These are phyloP conservation scores for Thamnaconus septentrionalis DNA, from an alignment of 2,113 vertebrate genomes.

Conservation along the genomic window DNA sequence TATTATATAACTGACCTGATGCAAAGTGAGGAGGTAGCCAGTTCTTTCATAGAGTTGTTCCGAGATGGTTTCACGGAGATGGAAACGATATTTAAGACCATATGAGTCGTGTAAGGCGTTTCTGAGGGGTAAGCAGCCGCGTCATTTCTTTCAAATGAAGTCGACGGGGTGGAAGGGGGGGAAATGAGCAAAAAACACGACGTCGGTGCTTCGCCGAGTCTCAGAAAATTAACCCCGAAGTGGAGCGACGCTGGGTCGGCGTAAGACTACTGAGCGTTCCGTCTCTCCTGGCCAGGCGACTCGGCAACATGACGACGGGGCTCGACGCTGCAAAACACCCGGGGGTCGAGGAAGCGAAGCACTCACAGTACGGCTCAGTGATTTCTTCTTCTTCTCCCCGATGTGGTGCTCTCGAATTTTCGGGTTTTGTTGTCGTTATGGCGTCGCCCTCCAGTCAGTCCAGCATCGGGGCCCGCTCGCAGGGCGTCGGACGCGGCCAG, in stretches of 20 bases:
- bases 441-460: conserved; percentile 55
- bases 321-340: conserved; percentile 20
- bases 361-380: background rate
- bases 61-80: conserved; percentile 18
- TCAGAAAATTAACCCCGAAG: conserved; percentile 41
- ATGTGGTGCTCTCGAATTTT: too few species aligned
- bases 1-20: conserved; percentile 14
- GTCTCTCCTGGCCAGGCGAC: conserved; percentile 72
- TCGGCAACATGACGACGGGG: conserved; percentile 76
- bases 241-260: conserved; percentile 39
- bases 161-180: conserved; percentile 2
- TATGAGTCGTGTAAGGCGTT: conserved; percentile 30
- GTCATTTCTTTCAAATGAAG: conserved; percentile 6
- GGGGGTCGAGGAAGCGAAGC: conserved; percentile 17
- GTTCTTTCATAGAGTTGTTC: background rate
- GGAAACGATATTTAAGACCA: conserved; percentile 1
- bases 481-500: conserved; percentile 49
- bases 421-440: conserved; percentile 15
- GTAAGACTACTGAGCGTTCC: conserved; percentile 36
- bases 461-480: conserved; percentile 71
- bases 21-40: conserved; percentile 35
- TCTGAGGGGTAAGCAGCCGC: background rate
- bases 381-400: background rate
- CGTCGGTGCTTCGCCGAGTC: conserved; percentile 6
- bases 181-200: conserved; percentile 7